Base-by-base conservation (phyloP, 2,797 vertebrate species). In the Mus spretus region DNA sequence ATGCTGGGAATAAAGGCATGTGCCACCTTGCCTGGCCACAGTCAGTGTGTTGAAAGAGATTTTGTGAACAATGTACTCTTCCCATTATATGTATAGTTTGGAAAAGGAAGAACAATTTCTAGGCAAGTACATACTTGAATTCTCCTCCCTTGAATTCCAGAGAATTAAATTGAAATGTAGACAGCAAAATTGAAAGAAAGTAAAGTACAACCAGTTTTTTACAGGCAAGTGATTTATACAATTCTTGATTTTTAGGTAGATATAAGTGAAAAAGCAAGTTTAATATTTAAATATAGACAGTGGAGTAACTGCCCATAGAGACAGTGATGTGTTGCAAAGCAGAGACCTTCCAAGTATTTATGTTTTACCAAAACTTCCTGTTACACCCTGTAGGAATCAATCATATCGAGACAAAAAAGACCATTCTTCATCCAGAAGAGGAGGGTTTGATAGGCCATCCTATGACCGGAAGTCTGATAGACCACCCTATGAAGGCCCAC, bases 391-490 rank as follows among this genome's bases (percentile, higher is more conserved):
- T 86, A 99, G 99, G 74, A 97, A 98, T 55, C 98, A 98, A 50
- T 98, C 98, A 85, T 99, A 99, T 94, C 98, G 99, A 72, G 99
- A 99, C 93, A 98, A 99, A 96, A 99, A 99, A 93, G 99, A 99
- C 15, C 98, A 99, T 94, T 98, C 96, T 13, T 99, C 99, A 47
- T 99, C 99, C 90, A 99, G 99, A 93, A 98, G 99, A 92, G 98
- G 99, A n/a, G 98, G 98, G 47, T 99, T 99, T 89, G 99, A 99
- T 40, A 99, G 99, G 96, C 98, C 99, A 6, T 98, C 99, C 0
- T 99, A 99, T 77, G 99, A 99, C 77, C 98, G 99, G 75, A 99
- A 98, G 88, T 97, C 99, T 44, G 99, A 99, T 78, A 99, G 99
- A 83, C 98, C 98, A 80, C 74, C 98, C 1, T 99, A 99, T 72